Conservation (phyloP, 2,113 vertebrate species). For the Oreochromis niloticus region DNA sequence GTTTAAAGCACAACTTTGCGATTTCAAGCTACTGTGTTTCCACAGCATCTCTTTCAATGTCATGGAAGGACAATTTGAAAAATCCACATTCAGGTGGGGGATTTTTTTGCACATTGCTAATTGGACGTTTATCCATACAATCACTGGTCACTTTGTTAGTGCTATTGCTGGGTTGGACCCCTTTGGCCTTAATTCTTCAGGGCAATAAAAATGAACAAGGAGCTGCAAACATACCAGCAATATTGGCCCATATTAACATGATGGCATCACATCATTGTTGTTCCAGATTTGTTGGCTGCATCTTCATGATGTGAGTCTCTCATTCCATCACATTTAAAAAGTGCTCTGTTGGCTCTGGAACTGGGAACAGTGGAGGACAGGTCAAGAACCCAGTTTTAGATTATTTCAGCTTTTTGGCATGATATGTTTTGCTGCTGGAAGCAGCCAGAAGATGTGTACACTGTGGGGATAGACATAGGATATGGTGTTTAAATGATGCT, state of each 20-base stretch:
- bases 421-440: not conserved
- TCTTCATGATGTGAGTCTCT: not conserved
- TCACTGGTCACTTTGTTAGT: not conserved
- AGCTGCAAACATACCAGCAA: not conserved
- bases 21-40: not conserved
- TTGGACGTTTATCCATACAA: not conserved
- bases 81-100: not conserved
- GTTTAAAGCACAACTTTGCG: not conserved
- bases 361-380: not conserved
- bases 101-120: not conserved
- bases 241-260: not conserved
- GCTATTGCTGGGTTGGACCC: not conserved
- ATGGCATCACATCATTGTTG: not conserved
- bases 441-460: not conserved
- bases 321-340: not conserved
- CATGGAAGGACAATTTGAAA: not conserved
- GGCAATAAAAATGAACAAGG: not conserved
- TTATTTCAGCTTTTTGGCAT: not conserved
- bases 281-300: not conserved
- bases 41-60: not conserved
- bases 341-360: not conserved
- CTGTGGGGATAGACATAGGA: not conserved
- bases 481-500: not conserved
- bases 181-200: not conserved
- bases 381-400: rapidly evolving